Base-by-base conservation (phyloP, 1,140 invertebrate genomes). In the Heliconius congener region DNA sequence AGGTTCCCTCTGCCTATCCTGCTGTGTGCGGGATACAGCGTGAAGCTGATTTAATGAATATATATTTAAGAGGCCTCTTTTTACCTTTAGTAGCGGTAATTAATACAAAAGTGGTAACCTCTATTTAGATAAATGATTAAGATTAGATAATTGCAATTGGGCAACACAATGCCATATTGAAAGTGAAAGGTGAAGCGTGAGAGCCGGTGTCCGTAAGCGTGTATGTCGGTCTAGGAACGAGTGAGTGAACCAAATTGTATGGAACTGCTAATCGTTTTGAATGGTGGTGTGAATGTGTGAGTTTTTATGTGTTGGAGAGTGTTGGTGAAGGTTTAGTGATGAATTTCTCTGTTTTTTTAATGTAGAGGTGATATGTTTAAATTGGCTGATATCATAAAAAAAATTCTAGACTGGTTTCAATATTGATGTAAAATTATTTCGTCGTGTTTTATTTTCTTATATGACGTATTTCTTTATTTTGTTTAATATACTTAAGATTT, bases 111-210 rank as follows among this genome's bases (percentile, higher is more conserved):
- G 80, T 81, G 74, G 74, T 85, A 86, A 82, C 81, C 81, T 83
- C 81, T 80, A 87, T 90, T 85, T 82, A 91, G 87, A 91, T 91
- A 81, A 87, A 86, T 86, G 86, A 90, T 89, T 86, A 71, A 88
- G 88, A 91, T 90, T 85, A 90, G 88, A 90, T 86, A 89, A 89
- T 90, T 87, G 86, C 73, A 81, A 87, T 91, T 91, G 85, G 84
- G 77, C 87, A 88, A 89, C 70, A 83, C 83, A 86, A 88, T 85
- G 78, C 77, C 73, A 77, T 84, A 90, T 87, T 74, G 83, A 91
- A 91, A 90, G 90, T 90, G 90, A 90, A 91, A 91, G 90, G 86
- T 85, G 82, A 85, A 78, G 81, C 78, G 77, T 27, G 70, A 76
- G 70, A 71, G 71, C 34, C 27, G n/a, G 23, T 71, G 71, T 71